phyloP scores from a whole-genome alignment of 2,113 vertebrate species.

The Symphodus melops region DNA sequence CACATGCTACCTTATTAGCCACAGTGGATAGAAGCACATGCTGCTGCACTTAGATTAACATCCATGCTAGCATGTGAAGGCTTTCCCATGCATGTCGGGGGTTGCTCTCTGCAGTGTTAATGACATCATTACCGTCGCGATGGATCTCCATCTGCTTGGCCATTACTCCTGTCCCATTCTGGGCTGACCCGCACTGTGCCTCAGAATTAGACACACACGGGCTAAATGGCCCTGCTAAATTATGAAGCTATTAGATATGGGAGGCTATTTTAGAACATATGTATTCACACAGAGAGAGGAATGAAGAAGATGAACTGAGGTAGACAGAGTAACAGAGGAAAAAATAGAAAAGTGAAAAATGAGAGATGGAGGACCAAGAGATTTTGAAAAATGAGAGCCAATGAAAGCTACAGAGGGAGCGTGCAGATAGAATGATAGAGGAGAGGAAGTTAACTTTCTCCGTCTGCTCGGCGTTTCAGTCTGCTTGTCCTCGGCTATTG shows the following conservation, averaged over 20 bases:
- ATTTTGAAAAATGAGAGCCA: slow-evolving; percentile 76
- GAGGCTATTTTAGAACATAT: slow-evolving; percentile 54
- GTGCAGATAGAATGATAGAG: slow-evolving; percentile 73
- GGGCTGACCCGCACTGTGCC: slow-evolving; percentile 67
- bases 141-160: slow-evolving; percentile 82
- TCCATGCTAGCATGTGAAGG: slow-evolving; percentile 36
- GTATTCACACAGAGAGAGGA: slow-evolving; percentile 55
- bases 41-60: slow-evolving; percentile 19
- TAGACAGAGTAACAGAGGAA: slow-evolving; percentile 47
- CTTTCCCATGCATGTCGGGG: slow-evolving; percentile 69
- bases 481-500: slow-evolving; percentile 72
- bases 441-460: slow-evolving; percentile 65
- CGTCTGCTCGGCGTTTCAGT: slow-evolving; percentile 44
- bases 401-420: slow-evolving; percentile 61
- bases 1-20: neutral
- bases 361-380: slow-evolving; percentile 60
- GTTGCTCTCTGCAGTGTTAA: slow-evolving; percentile 77
- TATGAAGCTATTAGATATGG: slow-evolving; percentile 63
- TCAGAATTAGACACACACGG: slow-evolving; percentile 76
- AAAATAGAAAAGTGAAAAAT: slow-evolving; percentile 68
- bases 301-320: slow-evolving; percentile 43
- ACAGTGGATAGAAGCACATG: neutral
- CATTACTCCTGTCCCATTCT: slow-evolving; percentile 76
- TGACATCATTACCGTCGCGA: slow-evolving; percentile 81
- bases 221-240: slow-evolving; percentile 76